Conservation (phyloP, 2,113 vertebrate species). For the Percina caprodes region DNA sequence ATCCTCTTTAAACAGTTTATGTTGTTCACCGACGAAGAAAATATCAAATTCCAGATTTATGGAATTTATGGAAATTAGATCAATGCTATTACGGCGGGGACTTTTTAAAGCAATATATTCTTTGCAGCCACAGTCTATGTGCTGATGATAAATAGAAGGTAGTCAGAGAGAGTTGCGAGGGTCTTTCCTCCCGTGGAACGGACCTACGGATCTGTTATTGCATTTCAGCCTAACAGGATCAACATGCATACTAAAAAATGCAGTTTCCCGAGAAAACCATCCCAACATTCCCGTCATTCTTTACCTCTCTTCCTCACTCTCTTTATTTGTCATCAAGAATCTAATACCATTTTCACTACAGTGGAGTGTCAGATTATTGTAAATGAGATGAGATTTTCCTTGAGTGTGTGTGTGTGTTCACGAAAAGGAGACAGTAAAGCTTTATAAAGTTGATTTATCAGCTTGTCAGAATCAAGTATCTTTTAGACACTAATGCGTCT, state of each 20-base stretch:
- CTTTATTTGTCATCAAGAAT: constrained; percentile 83
- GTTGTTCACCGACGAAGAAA: constrained; percentile 86
- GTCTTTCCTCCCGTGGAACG: constrained; percentile 75
- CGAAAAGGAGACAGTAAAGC: constrained; percentile 59
- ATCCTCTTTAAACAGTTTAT: constrained; percentile 85
- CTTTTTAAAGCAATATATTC: constrained; percentile 89
- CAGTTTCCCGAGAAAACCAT: constrained; percentile 72
- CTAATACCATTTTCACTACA: constrained; percentile 78
- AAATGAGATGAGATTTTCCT: constrained; percentile 80
- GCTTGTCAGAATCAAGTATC: constrained; percentile 81
- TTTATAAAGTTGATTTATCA: constrained; percentile 85
- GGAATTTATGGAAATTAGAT: constrained; percentile 88
- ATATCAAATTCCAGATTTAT: constrained; percentile 86
- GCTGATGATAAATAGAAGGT: constrained; percentile 85
- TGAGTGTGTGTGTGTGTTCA: constrained; percentile 40
- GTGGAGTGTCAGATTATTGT: constrained; percentile 81
- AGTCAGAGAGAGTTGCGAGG: constrained; percentile 81
- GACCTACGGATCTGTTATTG: constrained; percentile 81
- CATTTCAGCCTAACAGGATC: constrained; percentile 84
- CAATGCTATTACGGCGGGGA: constrained; percentile 84
- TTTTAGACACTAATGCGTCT: constrained; percentile 68
- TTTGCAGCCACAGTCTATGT: constrained; percentile 82
- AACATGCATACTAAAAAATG: constrained; percentile 83
- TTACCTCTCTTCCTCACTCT: constrained; percentile 68
- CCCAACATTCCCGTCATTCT: constrained; percentile 72